phyloP scores from a whole-genome alignment of 2,797 vertebrate genomes.

The Sebastes hopkinsi region DNA sequence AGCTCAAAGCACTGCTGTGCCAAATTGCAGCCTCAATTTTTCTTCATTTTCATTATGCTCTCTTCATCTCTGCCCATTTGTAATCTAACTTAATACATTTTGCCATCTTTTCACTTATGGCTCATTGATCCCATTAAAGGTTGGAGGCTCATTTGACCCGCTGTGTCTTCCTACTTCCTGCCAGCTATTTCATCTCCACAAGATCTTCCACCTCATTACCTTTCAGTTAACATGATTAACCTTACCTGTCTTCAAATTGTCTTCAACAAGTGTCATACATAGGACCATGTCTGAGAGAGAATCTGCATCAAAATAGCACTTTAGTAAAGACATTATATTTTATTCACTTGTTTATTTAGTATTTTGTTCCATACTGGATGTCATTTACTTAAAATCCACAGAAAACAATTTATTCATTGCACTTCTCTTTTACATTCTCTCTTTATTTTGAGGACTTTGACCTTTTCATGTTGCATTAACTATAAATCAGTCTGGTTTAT shows the following conservation, averaged over 20 bases:
- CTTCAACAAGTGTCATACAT: constrained; percentile 27
- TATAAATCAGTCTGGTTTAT: not conserved
- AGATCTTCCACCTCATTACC: constrained; percentile 66
- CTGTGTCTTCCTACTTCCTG: constrained; percentile 26
- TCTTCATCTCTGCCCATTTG: not conserved
- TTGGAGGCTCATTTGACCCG: constrained; percentile 27
- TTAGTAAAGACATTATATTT: not conserved
- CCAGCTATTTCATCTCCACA: constrained; percentile 30
- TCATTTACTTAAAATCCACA: not conserved
- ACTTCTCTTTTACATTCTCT: not conserved
- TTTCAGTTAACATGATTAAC: constrained; percentile 64
- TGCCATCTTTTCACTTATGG: constrained; percentile 9
- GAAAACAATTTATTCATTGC: not conserved
- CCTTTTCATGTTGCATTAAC: constrained; percentile 1
- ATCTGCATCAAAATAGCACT: not conserved
- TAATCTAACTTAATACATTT: not conserved
- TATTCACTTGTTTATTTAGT: not conserved
- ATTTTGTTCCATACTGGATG: not conserved
- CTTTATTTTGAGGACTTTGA: not conserved
- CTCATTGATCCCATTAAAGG: constrained; percentile 49
- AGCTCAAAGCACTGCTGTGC: not conserved
- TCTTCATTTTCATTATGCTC: not conserved
- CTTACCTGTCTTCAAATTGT: constrained; percentile 29
- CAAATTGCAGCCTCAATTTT: not conserved
- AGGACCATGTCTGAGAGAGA: not conserved